phyloP scores from a whole-genome alignment of 2,797 vertebrate species.

The Delichon dasypus region DNA sequence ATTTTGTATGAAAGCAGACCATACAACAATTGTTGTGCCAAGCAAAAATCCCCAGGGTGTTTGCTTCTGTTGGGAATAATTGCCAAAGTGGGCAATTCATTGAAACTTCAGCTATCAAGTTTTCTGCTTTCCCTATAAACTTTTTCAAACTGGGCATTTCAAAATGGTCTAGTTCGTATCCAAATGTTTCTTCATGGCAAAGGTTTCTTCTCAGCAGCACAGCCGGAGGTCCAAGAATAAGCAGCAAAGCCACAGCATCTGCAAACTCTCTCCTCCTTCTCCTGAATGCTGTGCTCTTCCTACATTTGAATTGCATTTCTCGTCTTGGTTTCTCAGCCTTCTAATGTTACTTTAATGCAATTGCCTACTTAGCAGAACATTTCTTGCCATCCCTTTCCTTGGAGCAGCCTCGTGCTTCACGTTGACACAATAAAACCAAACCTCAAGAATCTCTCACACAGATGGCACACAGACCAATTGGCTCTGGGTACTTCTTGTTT shows the following conservation, averaged over 20 bases:
- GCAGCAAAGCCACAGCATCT: background rate
- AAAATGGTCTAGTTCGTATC: background rate
- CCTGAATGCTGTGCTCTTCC: background rate
- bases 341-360: slow-evolving; percentile 7
- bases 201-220: background rate
- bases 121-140: background rate
- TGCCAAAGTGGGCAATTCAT: background rate
- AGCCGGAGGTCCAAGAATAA: background rate
- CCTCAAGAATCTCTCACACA: background rate
- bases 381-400: background rate
- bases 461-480: background rate
- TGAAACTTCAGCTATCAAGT: background rate
- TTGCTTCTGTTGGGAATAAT: background rate
- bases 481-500: background rate
- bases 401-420: background rate
- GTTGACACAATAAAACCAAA: background rate
- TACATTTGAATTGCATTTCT: background rate
- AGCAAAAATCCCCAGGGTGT: background rate
- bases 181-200: background rate
- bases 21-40: background rate
- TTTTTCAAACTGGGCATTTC: background rate
- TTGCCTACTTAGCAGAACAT: background rate
- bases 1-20: background rate
- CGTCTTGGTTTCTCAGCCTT: slow-evolving; percentile 8
- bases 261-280: background rate